These are phyloP conservation scores for Symphodus melops DNA, from an alignment of 2,113 vertebrate genomes.

Conservation along the genomic window DNA sequence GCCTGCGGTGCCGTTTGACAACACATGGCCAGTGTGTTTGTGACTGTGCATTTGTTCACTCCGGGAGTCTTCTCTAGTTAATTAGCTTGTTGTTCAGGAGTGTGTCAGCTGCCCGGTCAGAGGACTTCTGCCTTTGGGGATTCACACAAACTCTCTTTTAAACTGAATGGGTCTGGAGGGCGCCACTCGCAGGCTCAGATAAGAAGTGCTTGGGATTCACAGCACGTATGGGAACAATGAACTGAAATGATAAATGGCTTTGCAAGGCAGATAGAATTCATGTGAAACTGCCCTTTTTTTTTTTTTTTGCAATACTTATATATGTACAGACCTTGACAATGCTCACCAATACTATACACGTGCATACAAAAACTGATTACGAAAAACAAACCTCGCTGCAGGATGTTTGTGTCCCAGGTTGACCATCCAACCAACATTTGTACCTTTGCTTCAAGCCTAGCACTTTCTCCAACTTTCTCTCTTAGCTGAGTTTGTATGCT, in stretches of 20 bases:
- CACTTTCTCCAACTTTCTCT: slow-evolving; percentile 35
- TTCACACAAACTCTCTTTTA: slow-evolving; percentile 38
- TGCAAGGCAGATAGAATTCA: slow-evolving; percentile 43
- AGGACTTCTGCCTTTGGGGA: slow-evolving; percentile 62
- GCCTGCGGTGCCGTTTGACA: slow-evolving; percentile 67
- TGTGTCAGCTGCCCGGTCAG: slow-evolving; percentile 78
- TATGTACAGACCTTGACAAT: slow-evolving; percentile 36
- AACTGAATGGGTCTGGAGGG: slow-evolving; percentile 30
- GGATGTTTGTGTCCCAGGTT: slow-evolving; percentile 37
- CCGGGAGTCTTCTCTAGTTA: slow-evolving; percentile 58
- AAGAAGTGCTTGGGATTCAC: slow-evolving; percentile 49
- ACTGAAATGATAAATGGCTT: slow-evolving; percentile 53
- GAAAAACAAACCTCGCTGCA: slow-evolving; percentile 34
- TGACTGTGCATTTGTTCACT: slow-evolving; percentile 68
- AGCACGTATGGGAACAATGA: slow-evolving; percentile 37
- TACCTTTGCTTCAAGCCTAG: slow-evolving; percentile 27
- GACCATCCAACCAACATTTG: slow-evolving; percentile 23
- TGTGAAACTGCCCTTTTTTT: slow-evolving; percentile 36
- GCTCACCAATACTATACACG: slow-evolving; percentile 13
- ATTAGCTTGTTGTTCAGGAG: slow-evolving; percentile 75
- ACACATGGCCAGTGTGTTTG: slow-evolving; percentile 69
- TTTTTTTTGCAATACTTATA: slow-evolving; percentile 15
- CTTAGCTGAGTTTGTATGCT: slow-evolving; percentile 7
- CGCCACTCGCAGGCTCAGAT: slow-evolving; percentile 34
- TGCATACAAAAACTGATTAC: slow-evolving; percentile 38